phyloP scores from a whole-genome alignment of 2,888 invertebrate genomes.

The Platycheirus albimanus region DNA sequence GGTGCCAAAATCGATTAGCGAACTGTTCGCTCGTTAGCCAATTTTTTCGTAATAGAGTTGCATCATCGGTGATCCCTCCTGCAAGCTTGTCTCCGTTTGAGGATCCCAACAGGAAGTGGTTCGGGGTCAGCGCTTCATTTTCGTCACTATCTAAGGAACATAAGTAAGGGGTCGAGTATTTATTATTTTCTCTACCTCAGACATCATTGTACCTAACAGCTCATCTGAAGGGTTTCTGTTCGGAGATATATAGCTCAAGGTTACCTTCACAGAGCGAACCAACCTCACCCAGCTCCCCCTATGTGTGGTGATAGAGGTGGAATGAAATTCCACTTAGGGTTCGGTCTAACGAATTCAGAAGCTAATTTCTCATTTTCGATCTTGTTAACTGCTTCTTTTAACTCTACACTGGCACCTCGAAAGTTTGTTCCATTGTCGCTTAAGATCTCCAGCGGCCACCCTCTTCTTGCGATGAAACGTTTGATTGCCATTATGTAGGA shows the following conservation, averaged over 20 bases:
- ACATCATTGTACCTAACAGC: too few relatives aligned
- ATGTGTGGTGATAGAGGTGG: too few relatives aligned
- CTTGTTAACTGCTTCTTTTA: constrained; percentile 5
- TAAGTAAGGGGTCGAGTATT: too few relatives aligned
- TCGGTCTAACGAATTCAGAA: constrained; percentile 13
- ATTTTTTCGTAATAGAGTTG: constrained; percentile 4
- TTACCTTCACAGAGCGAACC: too few relatives aligned
- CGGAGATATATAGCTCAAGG: constrained; percentile 53
- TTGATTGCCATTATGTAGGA: constrained; percentile 32
- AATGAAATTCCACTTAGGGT: too few relatives aligned
- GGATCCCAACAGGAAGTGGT: too few relatives aligned
- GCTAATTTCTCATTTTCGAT: constrained; percentile 5
- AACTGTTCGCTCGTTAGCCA: constrained; percentile 16
- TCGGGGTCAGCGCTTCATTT: too few relatives aligned
- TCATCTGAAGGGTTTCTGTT: constrained; percentile 70
- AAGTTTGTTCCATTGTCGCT: constrained; percentile 55
- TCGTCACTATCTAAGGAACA: too few relatives aligned
- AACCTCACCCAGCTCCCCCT: too few relatives aligned
- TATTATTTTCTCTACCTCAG: too few relatives aligned
- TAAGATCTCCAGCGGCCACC: constrained; percentile 42
- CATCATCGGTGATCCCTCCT: constrained; percentile 1
- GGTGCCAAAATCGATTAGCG: too few relatives aligned
- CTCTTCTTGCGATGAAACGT: constrained; percentile 6
- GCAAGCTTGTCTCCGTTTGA: constrained; percentile 23
- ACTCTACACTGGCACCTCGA: constrained; percentile 30